These are phyloP conservation scores for Arrhopalites spinosus DNA, from an alignment of 2,888 invertebrate species.

Conservation along the genomic window DNA sequence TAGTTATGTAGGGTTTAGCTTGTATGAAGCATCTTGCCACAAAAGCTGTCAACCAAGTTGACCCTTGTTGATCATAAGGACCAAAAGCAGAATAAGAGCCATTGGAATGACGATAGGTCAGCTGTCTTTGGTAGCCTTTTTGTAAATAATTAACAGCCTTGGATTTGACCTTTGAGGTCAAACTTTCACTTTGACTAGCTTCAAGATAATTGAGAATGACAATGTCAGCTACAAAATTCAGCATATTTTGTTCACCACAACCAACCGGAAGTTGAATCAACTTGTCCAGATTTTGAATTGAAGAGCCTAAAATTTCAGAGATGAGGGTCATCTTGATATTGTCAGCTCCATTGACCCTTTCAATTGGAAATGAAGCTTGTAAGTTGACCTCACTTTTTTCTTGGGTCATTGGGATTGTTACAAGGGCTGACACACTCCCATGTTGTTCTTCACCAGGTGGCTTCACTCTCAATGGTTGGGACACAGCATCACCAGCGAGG, in stretches of 20 bases:
- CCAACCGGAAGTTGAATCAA: slow-evolving; percentile 44
- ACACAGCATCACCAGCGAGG: slow-evolving; percentile 44
- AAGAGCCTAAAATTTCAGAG: slow-evolving; percentile 78
- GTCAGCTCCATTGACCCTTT: slow-evolving; percentile 44
- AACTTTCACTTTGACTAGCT: slow-evolving; percentile 25
- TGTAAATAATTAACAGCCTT: slow-evolving; percentile 67
- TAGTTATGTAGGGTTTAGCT: slow-evolving; percentile 70
- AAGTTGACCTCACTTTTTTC: neutral
- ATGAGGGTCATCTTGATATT: slow-evolving; percentile 40
- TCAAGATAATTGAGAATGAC: slow-evolving; percentile 46
- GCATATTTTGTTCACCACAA: slow-evolving; percentile 52
- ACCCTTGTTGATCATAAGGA: slow-evolving; percentile 68
- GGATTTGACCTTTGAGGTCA: slow-evolving; percentile 29
- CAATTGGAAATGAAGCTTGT: slow-evolving; percentile 38
- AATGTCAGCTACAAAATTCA: slow-evolving; percentile 46
- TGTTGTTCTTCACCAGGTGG: slow-evolving; percentile 39
- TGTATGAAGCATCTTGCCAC: slow-evolving; percentile 77
- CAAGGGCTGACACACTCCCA: slow-evolving; percentile 5
- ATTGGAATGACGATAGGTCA: slow-evolving; percentile 82
- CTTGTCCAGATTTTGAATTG: slow-evolving; percentile 74
- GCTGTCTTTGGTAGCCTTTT: slow-evolving; percentile 85
- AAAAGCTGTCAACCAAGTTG: slow-evolving; percentile 88
- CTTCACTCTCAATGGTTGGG: slow-evolving; percentile 37
- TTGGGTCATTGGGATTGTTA: neutral
- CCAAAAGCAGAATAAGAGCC: slow-evolving; percentile 91